phyloP scores from a whole-genome alignment of 2,113 vertebrate genomes.

The Cyprinodon brontotheroides region DNA sequence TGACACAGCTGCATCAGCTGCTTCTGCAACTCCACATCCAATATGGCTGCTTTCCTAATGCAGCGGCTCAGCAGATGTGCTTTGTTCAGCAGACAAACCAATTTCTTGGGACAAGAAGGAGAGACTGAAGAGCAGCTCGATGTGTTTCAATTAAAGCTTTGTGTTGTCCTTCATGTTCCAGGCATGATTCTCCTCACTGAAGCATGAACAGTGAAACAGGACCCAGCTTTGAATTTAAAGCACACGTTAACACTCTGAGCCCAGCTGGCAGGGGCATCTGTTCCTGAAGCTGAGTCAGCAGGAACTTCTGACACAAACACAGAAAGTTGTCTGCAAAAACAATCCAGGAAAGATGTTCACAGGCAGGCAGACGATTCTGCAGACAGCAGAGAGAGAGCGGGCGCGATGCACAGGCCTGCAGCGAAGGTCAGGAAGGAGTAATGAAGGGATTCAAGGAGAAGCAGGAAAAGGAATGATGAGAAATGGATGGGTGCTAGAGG shows the following conservation, averaged over 20 bases:
- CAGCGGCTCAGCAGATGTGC: constrained; percentile 10
- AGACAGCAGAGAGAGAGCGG: not conserved
- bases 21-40: not conserved
- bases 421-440: constrained; percentile 27
- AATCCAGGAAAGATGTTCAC: not conserved
- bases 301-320: constrained; percentile 26
- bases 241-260: constrained; percentile 38
- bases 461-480: constrained; percentile 7
- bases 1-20: not conserved
- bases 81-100: constrained; percentile 15
- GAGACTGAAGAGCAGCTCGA: not conserved
- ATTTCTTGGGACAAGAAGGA: not conserved
- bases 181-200: constrained; percentile 5
- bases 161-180: not conserved
- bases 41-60: not conserved
- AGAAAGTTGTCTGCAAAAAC: constrained; percentile 7
- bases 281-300: constrained; percentile 48
- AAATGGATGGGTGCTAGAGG: constrained; percentile 29
- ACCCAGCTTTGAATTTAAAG: constrained; percentile 24
- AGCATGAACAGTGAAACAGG: constrained; percentile 42
- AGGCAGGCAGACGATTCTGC: not conserved
- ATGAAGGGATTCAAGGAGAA: constrained; percentile 47
- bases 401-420: not conserved
- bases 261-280: constrained; percentile 34
- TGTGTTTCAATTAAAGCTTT: constrained; percentile 15